Conservation (phyloP, 2,888 invertebrate species). For the Poecilus cupreus region DNA sequence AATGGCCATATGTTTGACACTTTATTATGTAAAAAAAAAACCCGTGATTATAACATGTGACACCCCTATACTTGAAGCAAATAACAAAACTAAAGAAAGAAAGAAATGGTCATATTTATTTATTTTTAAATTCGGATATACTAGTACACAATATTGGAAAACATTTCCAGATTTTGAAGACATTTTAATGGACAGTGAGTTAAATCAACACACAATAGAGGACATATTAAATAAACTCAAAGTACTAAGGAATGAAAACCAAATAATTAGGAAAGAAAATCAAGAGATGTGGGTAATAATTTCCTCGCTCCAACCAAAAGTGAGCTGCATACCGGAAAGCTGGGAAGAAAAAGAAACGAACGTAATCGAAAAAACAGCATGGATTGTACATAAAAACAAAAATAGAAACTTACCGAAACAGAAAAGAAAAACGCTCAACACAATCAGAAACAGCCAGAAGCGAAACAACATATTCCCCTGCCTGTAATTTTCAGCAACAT, state of each 20-base stretch:
- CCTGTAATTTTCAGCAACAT: not conserved
- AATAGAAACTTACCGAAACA: not conserved
- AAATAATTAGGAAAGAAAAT: not conserved
- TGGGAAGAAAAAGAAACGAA: not conserved
- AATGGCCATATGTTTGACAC: constrained; percentile 64
- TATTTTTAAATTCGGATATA: constrained; percentile 81
- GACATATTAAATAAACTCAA: constrained; percentile 17
- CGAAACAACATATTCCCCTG: not conserved
- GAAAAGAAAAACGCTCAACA: not conserved
- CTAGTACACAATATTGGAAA: constrained; percentile 79
- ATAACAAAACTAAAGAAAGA: constrained; percentile 74
- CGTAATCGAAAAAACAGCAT: not conserved
- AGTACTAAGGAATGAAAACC: not conserved
- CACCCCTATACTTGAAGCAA: constrained; percentile 78
- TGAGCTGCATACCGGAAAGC: not conserved
- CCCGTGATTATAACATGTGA: constrained; percentile 77
- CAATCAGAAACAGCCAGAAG: not conserved
- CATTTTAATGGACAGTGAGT: constrained; percentile 79
- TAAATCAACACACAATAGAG: too few species aligned
- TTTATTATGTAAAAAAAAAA: constrained; percentile 72
- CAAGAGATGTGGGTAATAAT: not conserved
- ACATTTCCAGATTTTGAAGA: constrained; percentile 77
- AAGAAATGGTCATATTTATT: constrained; percentile 78
- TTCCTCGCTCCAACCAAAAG: constrained; percentile 21
- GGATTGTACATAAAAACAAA: constrained; percentile 12